A percentile compares a stretch with the other conserved stretches of the same genome.
These are phyloP conservation scores for Pantherophis vulpinus DNA, from an alignment of 2,797 vertebrate species.

Conservation along the genomic window DNA sequence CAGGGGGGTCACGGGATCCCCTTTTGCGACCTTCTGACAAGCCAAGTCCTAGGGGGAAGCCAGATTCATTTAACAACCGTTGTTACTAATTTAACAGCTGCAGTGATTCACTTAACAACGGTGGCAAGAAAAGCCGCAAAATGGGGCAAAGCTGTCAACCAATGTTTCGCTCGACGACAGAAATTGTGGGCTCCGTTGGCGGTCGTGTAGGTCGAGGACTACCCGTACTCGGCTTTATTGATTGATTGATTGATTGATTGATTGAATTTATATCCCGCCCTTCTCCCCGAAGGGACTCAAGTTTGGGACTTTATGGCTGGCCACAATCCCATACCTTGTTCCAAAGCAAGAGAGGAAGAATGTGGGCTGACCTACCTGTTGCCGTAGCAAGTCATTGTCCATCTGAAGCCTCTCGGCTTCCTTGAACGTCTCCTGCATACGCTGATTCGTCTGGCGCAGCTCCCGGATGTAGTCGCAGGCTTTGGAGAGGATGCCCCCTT, in stretches of 20 bases:
- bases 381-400: constrained; percentile 86
- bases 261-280: too few relatives aligned
- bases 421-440: constrained; percentile 85
- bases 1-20: neutral
- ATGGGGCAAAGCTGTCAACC: neutral
- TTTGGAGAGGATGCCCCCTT: constrained; percentile 92
- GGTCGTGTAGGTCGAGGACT: neutral
- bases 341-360: too few relatives aligned
- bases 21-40: too few relatives aligned
- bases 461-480: constrained; percentile 91
- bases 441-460: constrained; percentile 85
- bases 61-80: neutral
- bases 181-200: neutral
- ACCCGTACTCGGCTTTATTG: neutral
- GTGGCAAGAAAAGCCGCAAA: neutral
- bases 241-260: too few relatives aligned
- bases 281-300: too few relatives aligned
- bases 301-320: too few relatives aligned
- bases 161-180: neutral
- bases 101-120: neutral
- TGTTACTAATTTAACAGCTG: neutral
- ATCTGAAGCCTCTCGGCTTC: constrained; percentile 86
- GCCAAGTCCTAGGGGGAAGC: neutral
- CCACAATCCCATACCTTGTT: too few relatives aligned
- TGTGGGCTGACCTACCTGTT: constrained; percentile 74